A percentile compares a stretch with the other conserved stretches of the same genome.
phyloP scores from a whole-genome alignment of 1,140 invertebrate species.

The Drosophila repletoides region DNA sequence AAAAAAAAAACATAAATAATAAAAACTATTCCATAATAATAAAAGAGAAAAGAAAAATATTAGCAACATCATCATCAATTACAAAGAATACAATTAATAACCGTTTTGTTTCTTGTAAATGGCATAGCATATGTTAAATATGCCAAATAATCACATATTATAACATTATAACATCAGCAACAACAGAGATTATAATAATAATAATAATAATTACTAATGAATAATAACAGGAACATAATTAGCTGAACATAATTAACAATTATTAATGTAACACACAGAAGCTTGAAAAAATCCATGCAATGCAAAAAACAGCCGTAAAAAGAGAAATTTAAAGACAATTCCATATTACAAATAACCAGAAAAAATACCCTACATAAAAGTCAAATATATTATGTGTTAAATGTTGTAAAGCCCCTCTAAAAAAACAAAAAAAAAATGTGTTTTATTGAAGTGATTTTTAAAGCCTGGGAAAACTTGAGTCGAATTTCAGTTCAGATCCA shows the following conservation, averaged over 20 bases:
- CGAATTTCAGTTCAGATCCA: no score
- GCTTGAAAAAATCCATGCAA: constrained; percentile 23
- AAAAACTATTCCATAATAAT: constrained; percentile 3
- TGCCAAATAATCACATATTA: no score
- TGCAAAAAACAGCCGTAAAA: constrained; percentile 8
- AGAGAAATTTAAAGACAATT: constrained; percentile 50
- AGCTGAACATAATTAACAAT: constrained; percentile 20
- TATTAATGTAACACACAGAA: constrained; percentile 15
- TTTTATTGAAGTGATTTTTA: constrained; percentile 34
- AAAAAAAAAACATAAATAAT: constrained; percentile 32
- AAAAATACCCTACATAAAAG: constrained; percentile 42
- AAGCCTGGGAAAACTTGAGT: no score
- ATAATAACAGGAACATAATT: no score
- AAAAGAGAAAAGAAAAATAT: constrained; percentile 11
- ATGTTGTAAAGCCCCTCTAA: constrained; percentile 79
- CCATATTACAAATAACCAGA: constrained; percentile 42
- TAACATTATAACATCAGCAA: constrained; percentile 36
- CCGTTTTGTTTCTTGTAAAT: constrained; percentile 25
- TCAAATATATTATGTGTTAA: constrained; percentile 72
- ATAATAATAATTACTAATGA: constrained; percentile 25
- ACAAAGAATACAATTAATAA: constrained; percentile 30
- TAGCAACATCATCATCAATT: constrained; percentile 75
- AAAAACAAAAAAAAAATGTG: constrained; percentile 23
- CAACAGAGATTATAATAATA: constrained; percentile 39
- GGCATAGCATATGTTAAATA: constrained; percentile 27